These are phyloP conservation scores for Serilophus lunatus DNA, from an alignment of 2,113 vertebrate genomes.

Conservation along the genomic window DNA sequence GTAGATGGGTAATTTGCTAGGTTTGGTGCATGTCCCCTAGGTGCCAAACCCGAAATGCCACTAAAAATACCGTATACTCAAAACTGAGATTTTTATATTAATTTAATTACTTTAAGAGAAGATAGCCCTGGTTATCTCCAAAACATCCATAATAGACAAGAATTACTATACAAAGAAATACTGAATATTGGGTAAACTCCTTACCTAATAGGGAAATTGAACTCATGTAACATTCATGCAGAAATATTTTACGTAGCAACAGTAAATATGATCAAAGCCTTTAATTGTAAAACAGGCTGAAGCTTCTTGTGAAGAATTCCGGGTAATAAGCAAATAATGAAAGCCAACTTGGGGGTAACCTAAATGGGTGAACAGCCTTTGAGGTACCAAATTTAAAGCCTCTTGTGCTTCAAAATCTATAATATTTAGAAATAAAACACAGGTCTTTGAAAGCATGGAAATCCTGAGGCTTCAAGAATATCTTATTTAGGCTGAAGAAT, in stretches of 20 bases:
- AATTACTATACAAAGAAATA: not conserved
- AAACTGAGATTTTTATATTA: not conserved
- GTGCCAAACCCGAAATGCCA: not conserved
- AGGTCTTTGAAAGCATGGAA: constrained; percentile 28
- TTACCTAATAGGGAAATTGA: not conserved
- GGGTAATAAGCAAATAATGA: constrained; percentile 53
- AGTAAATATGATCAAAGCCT: constrained; percentile 62
- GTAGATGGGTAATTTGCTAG: not conserved
- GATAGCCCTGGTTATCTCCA: not conserved
- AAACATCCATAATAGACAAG: not conserved
- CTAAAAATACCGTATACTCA: not conserved
- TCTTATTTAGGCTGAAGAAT: constrained; percentile 41
- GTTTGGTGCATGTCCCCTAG: too few species aligned
- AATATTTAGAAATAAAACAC: constrained; percentile 57
- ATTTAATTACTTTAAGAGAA: not conserved
- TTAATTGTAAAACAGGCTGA: constrained; percentile 56
- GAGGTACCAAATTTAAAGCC: constrained; percentile 47
- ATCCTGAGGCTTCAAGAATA: constrained; percentile 42
- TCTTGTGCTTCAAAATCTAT: constrained; percentile 57
- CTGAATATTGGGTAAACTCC: not conserved
- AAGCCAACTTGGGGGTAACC: constrained; percentile 46
- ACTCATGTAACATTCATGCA: constrained; percentile 42
- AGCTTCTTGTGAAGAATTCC: constrained; percentile 29
- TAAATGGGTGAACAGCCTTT: constrained; percentile 51
- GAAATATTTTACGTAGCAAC: constrained; percentile 33